Evolutionary conservation across 2,113 vertebrate genomes (phyloP).

Genomic region (Tachuris rubrigastra): DNA sequence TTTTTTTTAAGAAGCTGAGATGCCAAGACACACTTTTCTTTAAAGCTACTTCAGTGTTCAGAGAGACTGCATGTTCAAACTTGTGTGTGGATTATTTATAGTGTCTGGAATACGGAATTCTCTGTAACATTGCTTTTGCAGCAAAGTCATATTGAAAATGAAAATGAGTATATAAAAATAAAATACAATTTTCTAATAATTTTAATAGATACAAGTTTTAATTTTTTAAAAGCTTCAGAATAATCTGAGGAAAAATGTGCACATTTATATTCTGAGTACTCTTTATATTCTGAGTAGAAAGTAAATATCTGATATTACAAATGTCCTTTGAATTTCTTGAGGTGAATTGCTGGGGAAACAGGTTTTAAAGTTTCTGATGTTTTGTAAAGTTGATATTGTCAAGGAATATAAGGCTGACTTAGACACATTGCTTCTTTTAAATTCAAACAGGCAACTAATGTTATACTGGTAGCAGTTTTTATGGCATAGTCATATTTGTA

Average conservation of each 20-base stretch:
- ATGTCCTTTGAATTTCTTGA: background rate
- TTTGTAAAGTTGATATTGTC: background rate
- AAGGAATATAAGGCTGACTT: background rate
- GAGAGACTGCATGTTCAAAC: background rate
- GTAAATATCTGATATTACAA: background rate
- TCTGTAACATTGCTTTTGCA: background rate
- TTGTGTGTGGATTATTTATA: background rate
- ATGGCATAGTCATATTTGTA: background rate
- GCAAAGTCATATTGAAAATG: background rate
- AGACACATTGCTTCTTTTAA: background rate
- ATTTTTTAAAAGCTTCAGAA: background rate
- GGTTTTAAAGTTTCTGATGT: background rate
- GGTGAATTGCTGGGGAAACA: background rate
- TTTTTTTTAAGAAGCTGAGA: background rate
- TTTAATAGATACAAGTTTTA: background rate
- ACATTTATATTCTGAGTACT: background rate
- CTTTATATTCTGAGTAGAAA: background rate
- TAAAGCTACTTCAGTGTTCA: background rate
- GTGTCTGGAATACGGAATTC: background rate
- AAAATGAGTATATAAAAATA: background rate
- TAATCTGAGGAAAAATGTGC: background rate
- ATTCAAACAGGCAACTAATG: background rate
- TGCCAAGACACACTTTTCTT: background rate
- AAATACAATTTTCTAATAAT: background rate
- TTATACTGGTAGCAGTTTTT: background rate